Conservation (phyloP, 2,888 invertebrate species). For the Nemurella pictetii region DNA sequence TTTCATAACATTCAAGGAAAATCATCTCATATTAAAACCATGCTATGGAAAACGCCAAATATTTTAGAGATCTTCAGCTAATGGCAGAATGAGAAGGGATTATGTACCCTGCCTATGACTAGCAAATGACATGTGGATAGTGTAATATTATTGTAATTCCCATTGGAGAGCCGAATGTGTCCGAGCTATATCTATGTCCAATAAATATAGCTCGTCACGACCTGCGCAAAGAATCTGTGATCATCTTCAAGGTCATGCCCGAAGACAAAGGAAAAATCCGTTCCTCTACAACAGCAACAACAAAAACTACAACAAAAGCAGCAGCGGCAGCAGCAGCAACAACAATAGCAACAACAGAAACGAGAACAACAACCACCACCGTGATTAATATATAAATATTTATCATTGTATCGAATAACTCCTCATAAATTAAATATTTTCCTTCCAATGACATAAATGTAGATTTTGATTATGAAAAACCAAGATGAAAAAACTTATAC, state of each 20-base stretch:
- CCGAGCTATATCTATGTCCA: not conserved
- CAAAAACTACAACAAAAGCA: too few species aligned
- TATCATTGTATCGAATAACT: not conserved
- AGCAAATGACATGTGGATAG: too few species aligned
- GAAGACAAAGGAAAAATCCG: not conserved
- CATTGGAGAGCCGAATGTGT: too few species aligned
- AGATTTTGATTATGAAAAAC: not conserved
- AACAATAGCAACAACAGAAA: not conserved
- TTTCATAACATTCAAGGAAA: too few species aligned
- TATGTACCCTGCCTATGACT: too few species aligned
- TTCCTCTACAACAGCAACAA: not conserved
- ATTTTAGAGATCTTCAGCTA: too few species aligned
- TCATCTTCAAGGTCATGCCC: not conserved
- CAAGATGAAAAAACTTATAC: not conserved
- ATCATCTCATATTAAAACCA: too few species aligned
- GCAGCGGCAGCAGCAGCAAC: too few species aligned
- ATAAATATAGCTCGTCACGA: not conserved
- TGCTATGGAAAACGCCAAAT: too few species aligned
- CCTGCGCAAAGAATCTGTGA: not conserved
- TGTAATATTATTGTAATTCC: too few species aligned
- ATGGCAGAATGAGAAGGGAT: too few species aligned
- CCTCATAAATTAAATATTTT: not conserved
- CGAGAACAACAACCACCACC: not conserved
- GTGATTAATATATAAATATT: not conserved
- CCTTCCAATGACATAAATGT: not conserved